Percentiles rank a stretch among this genome's conserved stretches.
Evolutionary conservation across 2,888 invertebrate species (phyloP).

Genomic region (Aporophyla nigra): DNA sequence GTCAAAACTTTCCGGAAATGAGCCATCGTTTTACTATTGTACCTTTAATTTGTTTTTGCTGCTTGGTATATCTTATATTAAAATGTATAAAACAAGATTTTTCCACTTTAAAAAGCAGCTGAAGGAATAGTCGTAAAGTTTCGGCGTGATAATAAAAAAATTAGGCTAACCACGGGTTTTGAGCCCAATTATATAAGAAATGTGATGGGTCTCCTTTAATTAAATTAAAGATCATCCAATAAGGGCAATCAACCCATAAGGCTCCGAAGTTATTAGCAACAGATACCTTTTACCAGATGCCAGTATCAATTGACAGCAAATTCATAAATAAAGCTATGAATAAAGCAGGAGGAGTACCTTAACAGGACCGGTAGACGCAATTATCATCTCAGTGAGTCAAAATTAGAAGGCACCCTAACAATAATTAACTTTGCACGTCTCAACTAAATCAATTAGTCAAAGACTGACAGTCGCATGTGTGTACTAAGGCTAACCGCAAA

Average conservation of each 20-base stretch:
- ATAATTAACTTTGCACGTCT: slow-evolving; percentile 37
- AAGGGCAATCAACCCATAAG: not conserved
- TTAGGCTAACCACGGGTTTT: no score
- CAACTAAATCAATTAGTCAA: slow-evolving; percentile 39
- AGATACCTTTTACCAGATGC: not conserved
- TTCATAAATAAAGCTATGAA: not conserved
- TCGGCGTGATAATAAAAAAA: no score
- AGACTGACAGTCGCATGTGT: slow-evolving; percentile 18
- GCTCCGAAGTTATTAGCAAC: not conserved
- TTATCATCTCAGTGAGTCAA: slow-evolving; percentile 1
- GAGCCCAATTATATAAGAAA: no score
- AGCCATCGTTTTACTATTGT: no score
- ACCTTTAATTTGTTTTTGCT: no score
- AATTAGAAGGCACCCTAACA: not conserved
- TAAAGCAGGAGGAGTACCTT: not conserved
- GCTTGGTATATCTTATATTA: no score
- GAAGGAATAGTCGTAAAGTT: no score
- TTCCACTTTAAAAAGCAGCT: no score
- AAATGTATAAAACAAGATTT: no score
- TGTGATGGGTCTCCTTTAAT: no score
- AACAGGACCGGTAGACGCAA: not conserved
- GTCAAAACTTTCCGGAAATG: no score
- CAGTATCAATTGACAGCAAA: not conserved
- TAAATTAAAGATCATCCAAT: not conserved
- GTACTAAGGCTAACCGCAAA: slow-evolving; percentile 34